Base-by-base conservation (phyloP, 2,888 invertebrate species). In the Aphodius sticticus region DNA sequence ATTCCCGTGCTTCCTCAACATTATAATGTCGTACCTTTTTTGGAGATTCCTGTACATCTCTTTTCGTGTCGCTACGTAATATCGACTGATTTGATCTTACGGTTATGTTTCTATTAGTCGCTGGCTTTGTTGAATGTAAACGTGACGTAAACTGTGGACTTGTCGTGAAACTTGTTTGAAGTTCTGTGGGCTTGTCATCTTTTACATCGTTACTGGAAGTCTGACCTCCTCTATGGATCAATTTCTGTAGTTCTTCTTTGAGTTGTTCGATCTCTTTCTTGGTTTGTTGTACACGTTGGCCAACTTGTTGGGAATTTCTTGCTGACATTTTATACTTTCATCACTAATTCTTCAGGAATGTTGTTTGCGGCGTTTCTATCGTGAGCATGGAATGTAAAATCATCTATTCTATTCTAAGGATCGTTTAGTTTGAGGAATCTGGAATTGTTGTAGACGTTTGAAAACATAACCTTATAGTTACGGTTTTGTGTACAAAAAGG, bases 1-100 rank as follows among this genome's bases (percentile, higher is more conserved):
- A 93, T 81, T 90, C 90, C 5, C 91, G 87, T 0, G 92, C 90
- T 82, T 90, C 90, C 77, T 91, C 90, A 0, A 89, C 88, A 86
- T 92, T 90, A 84, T 92, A 92, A 79, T 82, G 80, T 15, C 82
- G 77, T 26, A 85, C 83, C 83, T 84, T 87, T 72, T 79, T 84
- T 69, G 82, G 81, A 69, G 79, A 75, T 75, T 81, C 79, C 72
- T 83, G 81, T 16, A 38, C 70, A 69, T 78, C 70, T 38, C 36
- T 80, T 16, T 78, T 76, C 36, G 38, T 77, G 16, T 76, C 69
- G 15, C 26, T 70, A 35, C 69, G 70, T 7, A 69, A 26, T 5
- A 53, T 69, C 38, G 16, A 38, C 36, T 37, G 38, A 76, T 53
- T 76, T 38, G 69, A 69, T 53, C 69, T 7, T 76, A 76, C 72